Percentiles rank a stretch among this genome's conserved stretches.
These are phyloP conservation scores for Petrocephalus schoutedeni DNA, from an alignment of 2,797 vertebrate species.

Conservation along the genomic window DNA sequence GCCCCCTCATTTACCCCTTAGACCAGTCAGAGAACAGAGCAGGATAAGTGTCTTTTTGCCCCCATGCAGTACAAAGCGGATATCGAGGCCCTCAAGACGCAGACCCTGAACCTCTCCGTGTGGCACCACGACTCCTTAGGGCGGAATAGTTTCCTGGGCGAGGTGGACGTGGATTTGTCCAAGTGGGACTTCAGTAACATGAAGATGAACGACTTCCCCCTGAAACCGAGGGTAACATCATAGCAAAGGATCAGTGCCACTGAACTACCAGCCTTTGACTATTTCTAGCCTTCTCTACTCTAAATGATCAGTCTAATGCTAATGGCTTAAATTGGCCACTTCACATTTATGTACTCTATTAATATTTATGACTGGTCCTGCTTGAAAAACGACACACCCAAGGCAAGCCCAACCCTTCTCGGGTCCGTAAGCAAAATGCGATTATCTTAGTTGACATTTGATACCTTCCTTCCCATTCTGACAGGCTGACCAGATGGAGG, in stretches of 20 bases:
- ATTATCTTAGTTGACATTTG: background rate
- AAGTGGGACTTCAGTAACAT: conserved; percentile 82
- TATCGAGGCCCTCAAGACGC: conserved; percentile 65
- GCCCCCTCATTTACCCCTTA: background rate
- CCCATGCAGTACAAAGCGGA: conserved; percentile 74
- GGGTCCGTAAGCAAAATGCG: background rate
- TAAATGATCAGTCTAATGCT: background rate
- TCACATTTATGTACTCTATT: background rate
- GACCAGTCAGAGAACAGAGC: background rate
- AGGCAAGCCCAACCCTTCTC: background rate
- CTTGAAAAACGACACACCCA: background rate
- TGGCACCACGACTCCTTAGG: conserved; percentile 90
- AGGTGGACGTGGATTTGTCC: conserved; percentile 78
- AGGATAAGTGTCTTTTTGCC: background rate
- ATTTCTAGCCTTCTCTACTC: background rate
- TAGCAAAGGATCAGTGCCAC: background rate
- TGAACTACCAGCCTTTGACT: background rate
- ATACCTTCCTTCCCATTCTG: background rate
- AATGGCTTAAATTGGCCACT: background rate
- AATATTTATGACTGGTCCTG: background rate
- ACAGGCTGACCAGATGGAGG: background rate
- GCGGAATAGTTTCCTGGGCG: conserved; percentile 84
- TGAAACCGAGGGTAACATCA: conserved; percentile 73
- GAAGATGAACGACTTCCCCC: conserved; percentile 74
- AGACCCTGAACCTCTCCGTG: conserved; percentile 78